These are phyloP conservation scores for Drosophila nasuta DNA, from an alignment of 1,140 invertebrate genomes.

Conservation along the genomic window DNA sequence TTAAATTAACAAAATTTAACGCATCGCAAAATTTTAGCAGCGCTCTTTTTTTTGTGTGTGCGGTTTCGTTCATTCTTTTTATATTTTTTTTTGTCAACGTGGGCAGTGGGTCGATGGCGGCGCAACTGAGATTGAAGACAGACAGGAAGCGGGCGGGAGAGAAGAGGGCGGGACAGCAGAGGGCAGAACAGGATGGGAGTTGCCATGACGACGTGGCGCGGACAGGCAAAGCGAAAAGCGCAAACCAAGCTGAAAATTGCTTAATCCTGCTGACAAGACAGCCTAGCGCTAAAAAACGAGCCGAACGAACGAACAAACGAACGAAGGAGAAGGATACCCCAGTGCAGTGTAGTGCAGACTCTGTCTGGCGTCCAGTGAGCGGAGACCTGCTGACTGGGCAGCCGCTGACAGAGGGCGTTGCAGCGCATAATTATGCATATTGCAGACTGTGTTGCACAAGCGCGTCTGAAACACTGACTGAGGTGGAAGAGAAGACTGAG, in stretches of 20 bases:
- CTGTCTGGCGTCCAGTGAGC: neutral
- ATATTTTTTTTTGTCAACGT: slow-evolving; percentile 57
- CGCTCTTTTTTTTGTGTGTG: slow-evolving; percentile 22
- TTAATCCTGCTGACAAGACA: slow-evolving; percentile 82
- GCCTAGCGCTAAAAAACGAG: slow-evolving; percentile 65
- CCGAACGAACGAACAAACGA: slow-evolving; percentile 26
- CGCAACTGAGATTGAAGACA: slow-evolving; percentile 10
- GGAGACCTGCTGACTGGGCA: slow-evolving; percentile 46
- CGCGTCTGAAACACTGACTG: neutral
- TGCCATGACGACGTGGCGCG: slow-evolving; percentile 49
- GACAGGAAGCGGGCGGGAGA: neutral
- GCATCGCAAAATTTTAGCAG: slow-evolving; percentile 71
- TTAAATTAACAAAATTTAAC: slow-evolving; percentile 78
- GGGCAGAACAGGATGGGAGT: slow-evolving; percentile 10
- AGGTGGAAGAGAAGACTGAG: neutral
- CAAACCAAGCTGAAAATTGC: slow-evolving; percentile 81
- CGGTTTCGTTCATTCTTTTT: neutral
- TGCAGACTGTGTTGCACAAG: slow-evolving; percentile 24
- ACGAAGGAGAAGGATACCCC: slow-evolving; percentile 39
- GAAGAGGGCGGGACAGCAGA: neutral
- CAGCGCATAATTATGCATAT: slow-evolving; percentile 82
- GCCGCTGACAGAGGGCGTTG: slow-evolving; percentile 76
- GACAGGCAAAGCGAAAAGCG: slow-evolving; percentile 60
- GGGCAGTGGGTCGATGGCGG: slow-evolving; percentile 43
- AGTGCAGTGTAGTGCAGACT: neutral